Evolutionary conservation across 2,888 invertebrate species (phyloP), one percentile per base, ranked within the genome.

Genomic region (Chloroclystis v-ata): DNA sequence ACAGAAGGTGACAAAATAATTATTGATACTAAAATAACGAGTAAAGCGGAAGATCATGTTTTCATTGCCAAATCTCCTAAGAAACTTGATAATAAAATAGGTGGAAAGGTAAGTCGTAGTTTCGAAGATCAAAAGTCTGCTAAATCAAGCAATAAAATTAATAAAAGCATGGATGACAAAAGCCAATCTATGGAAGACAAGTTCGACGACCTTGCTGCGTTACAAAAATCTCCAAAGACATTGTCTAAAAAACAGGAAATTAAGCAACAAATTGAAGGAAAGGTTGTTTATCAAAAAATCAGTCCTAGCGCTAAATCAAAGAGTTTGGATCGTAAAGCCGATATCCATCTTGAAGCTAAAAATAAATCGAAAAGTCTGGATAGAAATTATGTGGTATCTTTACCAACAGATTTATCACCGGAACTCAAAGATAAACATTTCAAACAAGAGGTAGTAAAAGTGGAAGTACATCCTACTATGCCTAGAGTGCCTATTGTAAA

Each of bases 51-150:
- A 69, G 93, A 93, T 75, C 93, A 93, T 51, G 93, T 93, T 4
- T 89, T 93, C 46, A 93, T 93, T 60, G 93, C 93, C 0, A 93
- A 93, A 67, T 92, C 92, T 2, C 93, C 93, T 0, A 91, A 93
- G 52, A 92, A 93, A 63, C 72, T 93, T 4, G 93, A 93, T 60
- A 90, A 88, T 43, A 90, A 90, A 49, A 59, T 90, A 38, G 78
- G 78, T 10, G 90, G 90, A 33, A 91, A 90, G 66, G 80, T 84
- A 5, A 91, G 91, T 63, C 87, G 90, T 47, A 91, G 91, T 62
- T 91, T 91, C 60, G 91, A 91, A 60, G 91, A 91, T 56, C 86
- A 81, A 57, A 90, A 91, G 39, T 74, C 84, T 46, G 73, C 87
- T 4, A 91, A 91, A 70, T 62, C 88, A 0, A 87, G 77, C 40